A percentile compares a stretch with the other conserved stretches of the same genome.
Evolutionary conservation across 2,888 invertebrate species (phyloP).

Genomic region (Callosobruchus maculatus): DNA sequence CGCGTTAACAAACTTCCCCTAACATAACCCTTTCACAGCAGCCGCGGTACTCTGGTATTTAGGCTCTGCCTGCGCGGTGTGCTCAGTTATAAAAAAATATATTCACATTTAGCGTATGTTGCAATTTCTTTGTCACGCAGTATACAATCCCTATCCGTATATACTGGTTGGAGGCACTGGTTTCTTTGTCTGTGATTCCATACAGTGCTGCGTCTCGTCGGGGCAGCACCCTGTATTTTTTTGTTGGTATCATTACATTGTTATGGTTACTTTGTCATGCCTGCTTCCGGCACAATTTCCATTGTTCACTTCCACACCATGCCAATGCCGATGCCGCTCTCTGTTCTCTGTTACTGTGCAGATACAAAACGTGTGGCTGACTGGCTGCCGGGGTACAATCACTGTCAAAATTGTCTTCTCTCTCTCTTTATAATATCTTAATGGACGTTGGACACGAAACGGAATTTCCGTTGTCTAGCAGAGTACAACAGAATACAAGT

Average conservation of each 20-base stretch:
- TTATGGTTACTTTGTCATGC: neutral
- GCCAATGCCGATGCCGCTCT: too few relatives aligned
- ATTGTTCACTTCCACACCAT: neutral
- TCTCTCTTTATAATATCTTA: neutral
- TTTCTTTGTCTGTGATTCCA: too few relatives aligned
- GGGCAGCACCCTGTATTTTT: neutral
- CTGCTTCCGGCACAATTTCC: neutral
- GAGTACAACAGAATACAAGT: too few relatives aligned
- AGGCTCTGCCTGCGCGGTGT: too few relatives aligned
- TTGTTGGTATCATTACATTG: neutral
- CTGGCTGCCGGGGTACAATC: neutral
- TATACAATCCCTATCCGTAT: too few relatives aligned
- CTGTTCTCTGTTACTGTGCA: neutral
- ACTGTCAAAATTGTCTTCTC: neutral
- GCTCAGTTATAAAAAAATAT: too few relatives aligned
- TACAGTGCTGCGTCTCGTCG: neutral
- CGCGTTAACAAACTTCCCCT: too few relatives aligned
- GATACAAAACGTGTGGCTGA: neutral
- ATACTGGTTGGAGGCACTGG: too few relatives aligned
- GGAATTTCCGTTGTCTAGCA: neutral
- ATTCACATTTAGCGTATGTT: too few relatives aligned
- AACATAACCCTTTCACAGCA: too few relatives aligned
- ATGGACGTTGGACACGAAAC: neutral
- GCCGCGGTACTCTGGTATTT: too few relatives aligned
- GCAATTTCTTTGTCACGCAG: too few relatives aligned